phyloP scores from a whole-genome alignment of 2,888 invertebrate species.

The Oxycera nigricornis region DNA sequence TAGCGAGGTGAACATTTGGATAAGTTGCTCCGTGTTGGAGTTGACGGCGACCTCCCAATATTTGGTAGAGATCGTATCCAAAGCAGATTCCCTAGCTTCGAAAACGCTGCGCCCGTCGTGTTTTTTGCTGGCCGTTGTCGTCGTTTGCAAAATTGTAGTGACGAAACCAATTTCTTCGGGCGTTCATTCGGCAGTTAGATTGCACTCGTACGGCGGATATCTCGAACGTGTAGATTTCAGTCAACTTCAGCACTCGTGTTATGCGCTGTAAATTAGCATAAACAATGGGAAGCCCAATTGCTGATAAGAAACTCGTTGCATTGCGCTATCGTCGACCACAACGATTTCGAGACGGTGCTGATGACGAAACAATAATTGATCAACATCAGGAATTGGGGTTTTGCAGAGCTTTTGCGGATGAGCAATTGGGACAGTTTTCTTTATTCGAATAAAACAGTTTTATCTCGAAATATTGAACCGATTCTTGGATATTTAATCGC shows the following conservation, averaged over 20 bases:
- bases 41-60: neutral
- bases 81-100: neutral
- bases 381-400: too few species aligned
- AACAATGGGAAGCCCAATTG: conserved; percentile 34
- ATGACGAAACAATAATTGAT: too few species aligned
- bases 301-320: conserved; percentile 32
- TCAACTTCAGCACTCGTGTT: conserved; percentile 10
- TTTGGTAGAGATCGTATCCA: neutral
- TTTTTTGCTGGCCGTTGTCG: neutral
- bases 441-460: too few species aligned
- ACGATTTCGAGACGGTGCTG: too few species aligned
- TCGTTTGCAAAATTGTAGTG: conserved; percentile 25
- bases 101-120: neutral
- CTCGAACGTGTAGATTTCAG: conserved; percentile 1
- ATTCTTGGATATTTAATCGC: too few species aligned
- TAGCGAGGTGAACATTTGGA: conserved; percentile 81
- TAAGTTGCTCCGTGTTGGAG: conserved; percentile 25
- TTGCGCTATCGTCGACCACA: too few species aligned
- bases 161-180: conserved; percentile 39
- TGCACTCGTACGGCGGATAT: conserved; percentile 7
- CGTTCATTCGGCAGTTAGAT: conserved; percentile 27
- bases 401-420: too few species aligned
- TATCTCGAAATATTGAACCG: too few species aligned
- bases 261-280: conserved; percentile 29
- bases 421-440: too few species aligned